Evolutionary conservation across 2,888 invertebrate species (phyloP).

Genomic region (Coenonympha arcania): DNA sequence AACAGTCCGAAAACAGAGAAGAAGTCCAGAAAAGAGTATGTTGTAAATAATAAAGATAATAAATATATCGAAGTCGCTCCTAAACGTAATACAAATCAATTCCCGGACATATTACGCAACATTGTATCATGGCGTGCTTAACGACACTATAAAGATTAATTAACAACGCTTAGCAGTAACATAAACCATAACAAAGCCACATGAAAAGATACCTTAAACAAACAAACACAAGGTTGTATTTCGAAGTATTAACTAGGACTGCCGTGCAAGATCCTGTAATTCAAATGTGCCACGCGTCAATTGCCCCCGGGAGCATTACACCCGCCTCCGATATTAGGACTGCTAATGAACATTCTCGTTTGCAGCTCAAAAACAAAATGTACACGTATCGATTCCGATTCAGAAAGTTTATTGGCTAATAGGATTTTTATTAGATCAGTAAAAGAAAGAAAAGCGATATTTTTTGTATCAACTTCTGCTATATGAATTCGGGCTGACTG

Average conservation of each 20-base stretch:
- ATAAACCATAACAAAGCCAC: neutral
- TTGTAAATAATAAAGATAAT: neutral
- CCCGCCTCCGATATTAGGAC: slow-evolving; percentile 21
- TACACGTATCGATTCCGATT: slow-evolving; percentile 8
- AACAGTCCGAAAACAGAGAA: neutral
- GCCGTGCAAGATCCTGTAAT: slow-evolving; percentile 14
- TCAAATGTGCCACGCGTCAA: slow-evolving; percentile 17
- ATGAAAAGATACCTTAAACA: neutral
- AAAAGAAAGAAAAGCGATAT: neutral
- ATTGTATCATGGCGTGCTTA: slow-evolving; percentile 21
- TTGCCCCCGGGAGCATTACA: slow-evolving; percentile 14
- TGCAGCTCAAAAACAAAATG: slow-evolving; percentile 8
- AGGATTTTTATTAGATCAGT: neutral
- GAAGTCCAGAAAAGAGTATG: neutral
- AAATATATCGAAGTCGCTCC: slow-evolving; percentile 1
- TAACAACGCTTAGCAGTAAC: slow-evolving; percentile 14
- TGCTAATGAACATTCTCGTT: slow-evolving; percentile 23
- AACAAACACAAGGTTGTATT: neutral
- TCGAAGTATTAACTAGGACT: neutral
- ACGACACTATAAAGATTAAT: slow-evolving; percentile 24
- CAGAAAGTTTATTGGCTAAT: slow-evolving; percentile 1
- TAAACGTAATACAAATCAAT: slow-evolving; percentile 18
- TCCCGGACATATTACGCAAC: slow-evolving; percentile 17
- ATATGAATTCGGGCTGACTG: too few species aligned
- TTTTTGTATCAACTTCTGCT: too few species aligned